phyloP scores from a whole-genome alignment of 2,113 vertebrate species.

The Elachura formosa region DNA sequence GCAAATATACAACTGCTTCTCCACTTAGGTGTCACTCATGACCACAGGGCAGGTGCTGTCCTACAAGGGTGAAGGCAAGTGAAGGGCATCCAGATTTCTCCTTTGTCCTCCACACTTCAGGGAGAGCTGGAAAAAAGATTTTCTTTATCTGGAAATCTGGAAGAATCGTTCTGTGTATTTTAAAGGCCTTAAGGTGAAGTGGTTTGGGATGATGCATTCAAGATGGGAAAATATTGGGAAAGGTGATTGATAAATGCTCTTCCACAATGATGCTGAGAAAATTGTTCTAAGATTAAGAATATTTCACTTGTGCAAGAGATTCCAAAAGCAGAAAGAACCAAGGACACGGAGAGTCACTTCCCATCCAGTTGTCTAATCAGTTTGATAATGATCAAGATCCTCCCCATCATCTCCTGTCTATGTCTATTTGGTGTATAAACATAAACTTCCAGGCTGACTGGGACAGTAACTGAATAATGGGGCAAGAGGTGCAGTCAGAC shows the following conservation, averaged over 20 bases:
- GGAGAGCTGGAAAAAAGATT: background rate
- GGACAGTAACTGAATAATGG: background rate
- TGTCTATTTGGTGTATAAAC: background rate
- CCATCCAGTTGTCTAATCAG: background rate
- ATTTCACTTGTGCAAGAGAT: background rate
- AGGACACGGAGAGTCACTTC: background rate
- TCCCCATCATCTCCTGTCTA: background rate
- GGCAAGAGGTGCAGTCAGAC: background rate
- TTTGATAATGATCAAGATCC: background rate
- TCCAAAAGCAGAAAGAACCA: background rate
- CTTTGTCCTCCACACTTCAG: background rate
- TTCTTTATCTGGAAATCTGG: background rate
- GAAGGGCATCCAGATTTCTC: background rate
- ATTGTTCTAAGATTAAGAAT: background rate
- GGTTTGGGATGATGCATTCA: background rate
- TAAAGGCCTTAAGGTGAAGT: background rate
- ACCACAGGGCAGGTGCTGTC: background rate
- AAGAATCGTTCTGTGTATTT: background rate
- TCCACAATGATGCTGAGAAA: background rate
- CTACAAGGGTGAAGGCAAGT: background rate
- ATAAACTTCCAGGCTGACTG: background rate
- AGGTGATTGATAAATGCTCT: background rate
- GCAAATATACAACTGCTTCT: constrained; percentile 41
- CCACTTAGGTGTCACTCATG: background rate
- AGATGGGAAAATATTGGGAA: background rate